Conservation (phyloP, 2,888 invertebrate genomes). For the Balanococcus diminutus region DNA sequence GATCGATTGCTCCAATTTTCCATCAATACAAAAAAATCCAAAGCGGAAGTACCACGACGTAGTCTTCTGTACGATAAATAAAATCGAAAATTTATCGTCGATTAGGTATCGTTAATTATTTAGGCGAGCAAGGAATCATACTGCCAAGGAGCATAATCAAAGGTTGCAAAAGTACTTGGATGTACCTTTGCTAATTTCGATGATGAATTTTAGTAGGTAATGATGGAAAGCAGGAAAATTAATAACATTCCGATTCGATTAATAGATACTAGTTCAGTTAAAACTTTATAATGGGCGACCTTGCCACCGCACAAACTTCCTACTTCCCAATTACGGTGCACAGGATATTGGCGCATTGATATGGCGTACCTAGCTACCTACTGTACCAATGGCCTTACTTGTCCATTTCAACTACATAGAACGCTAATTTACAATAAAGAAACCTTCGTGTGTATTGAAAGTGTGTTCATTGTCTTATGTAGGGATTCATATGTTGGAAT, state of each 20-base stretch:
- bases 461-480: background rate
- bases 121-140: background rate
- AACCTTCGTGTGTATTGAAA: background rate
- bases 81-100: background rate
- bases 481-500: too few relatives aligned
- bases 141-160: background rate
- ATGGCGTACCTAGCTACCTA: background rate
- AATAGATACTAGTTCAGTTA: background rate
- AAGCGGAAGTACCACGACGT: background rate
- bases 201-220: background rate
- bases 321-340: constrained; percentile 23
- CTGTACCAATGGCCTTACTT: background rate
- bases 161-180: background rate
- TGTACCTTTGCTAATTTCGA: background rate
- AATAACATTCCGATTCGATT: background rate
- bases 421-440: background rate
- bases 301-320: background rate
- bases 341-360: constrained; percentile 13
- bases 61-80: background rate
- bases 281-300: background rate
- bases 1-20: constrained; percentile 19
- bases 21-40: background rate
- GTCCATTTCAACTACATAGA: background rate
- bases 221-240: background rate
- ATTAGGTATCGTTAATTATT: too few relatives aligned